Base-by-base conservation (phyloP, 1,140 invertebrate species). In the Drosophila jambulina region DNA sequence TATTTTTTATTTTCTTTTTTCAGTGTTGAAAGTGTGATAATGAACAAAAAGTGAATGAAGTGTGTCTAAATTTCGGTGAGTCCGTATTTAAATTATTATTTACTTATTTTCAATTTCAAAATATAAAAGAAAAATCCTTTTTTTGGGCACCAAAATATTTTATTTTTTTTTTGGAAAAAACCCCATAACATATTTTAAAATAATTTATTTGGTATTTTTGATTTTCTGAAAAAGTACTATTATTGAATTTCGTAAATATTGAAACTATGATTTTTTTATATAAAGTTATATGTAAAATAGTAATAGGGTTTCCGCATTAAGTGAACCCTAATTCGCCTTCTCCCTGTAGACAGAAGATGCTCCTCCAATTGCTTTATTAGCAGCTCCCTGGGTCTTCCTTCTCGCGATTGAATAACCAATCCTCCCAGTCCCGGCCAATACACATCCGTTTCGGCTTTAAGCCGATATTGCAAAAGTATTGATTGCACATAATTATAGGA, bases 401-500 rank as follows among this genome's bases (percentile, higher is more conserved):
- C 19, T 48, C 8, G 8, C 23, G 25, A 36, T 29, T 38, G 25
- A 38, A 46, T 25, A 19, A 34, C 25, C 25, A 57, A 43, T 56
- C 53, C 60, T 45, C 38, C 46, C 36, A 38, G 15, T 13, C 38
- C 38, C 51, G 49, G 23, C 17, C 63, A 29, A 60, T 45, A 36
- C 48, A 46, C 81, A 81, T 90, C 85, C 85, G 84, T 78, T 85
- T 56, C 65, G 64, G 54, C 71, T 59, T 63, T 75, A 88, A 81
- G 84, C 81, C 77, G 85, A 68, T 90, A 40, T 74, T 53, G 51
- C 51, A 85, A 90, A 90, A 79, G 85, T 90, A 88, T 88, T 90
- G 85, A 88, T 88, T 88, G 82, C 85, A 88, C 78, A 88, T 88
- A 88, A 88, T 88, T 88, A 88, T 88, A 78, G 81, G 85, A 88